Evolutionary conservation across 1,140 invertebrate genomes (phyloP), one percentile per base, ranked within the genome.

Genomic region (Proctacanthus coquilletti): DNA sequence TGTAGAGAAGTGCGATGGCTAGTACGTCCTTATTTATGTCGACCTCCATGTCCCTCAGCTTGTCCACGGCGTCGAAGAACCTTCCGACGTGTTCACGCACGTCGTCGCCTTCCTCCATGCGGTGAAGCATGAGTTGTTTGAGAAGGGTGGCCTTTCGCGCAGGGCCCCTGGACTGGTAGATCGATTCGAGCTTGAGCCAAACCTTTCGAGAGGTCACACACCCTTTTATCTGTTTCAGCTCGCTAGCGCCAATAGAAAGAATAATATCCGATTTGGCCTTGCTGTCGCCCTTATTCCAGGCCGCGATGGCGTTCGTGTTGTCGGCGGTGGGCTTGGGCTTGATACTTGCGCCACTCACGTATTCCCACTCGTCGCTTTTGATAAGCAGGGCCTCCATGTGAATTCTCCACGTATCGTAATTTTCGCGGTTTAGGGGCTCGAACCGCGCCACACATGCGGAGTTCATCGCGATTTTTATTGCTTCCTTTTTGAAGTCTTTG

Each of bases 31-130:
- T 30, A 14, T 45, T 39, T n/a, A 51, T 45, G 5, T 36, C 30
- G 18, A 51, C n/a, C 1, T 46, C 37, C 25, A 51, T 43, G 17
- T 47, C 42, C 18, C 30, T 23, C n/a, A 54, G 36, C 44, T 43
- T 45, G 23, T 52, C 49, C 6, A 48, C 47, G 3, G 44, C 38
- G 18, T 52, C 49, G 18, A 34, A 45, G 23, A 52, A 52, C 31
- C 45, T 40, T 1, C 36, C n/a, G 1, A 53, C 13, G 30, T 57
- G 50, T 14, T 48, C 42, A 3, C 42, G 29, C 5, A 55, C 42
- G 33, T 53, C 46, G 21, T 43, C 44, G 8, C 40, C 45, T 14
- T 51, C 47, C 13, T 34, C 10, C 47, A 53, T 50, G 18, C 43
- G 44, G 8, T 36, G 31, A 8, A 41, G 32, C 11, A 25, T 46